phyloP scores from a whole-genome alignment of 2,113 vertebrate genomes.

The Centropus unirufus region DNA sequence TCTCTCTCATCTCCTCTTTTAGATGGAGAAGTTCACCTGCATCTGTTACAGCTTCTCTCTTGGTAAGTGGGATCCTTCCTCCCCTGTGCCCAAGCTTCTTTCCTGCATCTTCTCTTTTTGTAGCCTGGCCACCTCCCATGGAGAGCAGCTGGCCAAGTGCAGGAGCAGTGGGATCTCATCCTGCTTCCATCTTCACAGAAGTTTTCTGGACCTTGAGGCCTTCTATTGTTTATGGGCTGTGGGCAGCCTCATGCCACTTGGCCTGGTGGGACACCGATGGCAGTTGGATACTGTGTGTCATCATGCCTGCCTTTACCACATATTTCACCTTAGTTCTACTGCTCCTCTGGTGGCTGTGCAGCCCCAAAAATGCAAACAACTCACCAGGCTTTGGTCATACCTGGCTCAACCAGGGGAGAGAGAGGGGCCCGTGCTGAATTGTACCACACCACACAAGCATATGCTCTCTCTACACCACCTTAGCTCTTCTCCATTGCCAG shows the following conservation, averaged over 20 bases:
- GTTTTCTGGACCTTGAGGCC: neutral
- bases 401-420: neutral
- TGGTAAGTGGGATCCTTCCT: neutral
- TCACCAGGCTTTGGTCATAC: fast-evolving
- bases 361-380: too few relatives aligned
- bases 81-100: fast-evolving
- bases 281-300: fast-evolving
- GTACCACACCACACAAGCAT: neutral
- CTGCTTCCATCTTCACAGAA: fast-evolving
- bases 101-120: neutral
- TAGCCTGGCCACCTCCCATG: fast-evolving
- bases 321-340: too few relatives aligned
- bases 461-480: neutral
- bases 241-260: fast-evolving
- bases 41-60: too few relatives aligned
- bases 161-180: fast-evolving
- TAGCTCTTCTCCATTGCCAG: neutral
- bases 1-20: too few relatives aligned
- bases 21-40: too few relatives aligned
- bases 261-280: fast-evolving
- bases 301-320: fast-evolving
- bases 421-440: fast-evolving
- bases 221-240: fast-evolving
- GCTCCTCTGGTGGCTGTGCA: fast-evolving
- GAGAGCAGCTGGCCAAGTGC: fast-evolving